Conservation (phyloP, 2,888 invertebrate genomes). For the Thyatira batis region DNA sequence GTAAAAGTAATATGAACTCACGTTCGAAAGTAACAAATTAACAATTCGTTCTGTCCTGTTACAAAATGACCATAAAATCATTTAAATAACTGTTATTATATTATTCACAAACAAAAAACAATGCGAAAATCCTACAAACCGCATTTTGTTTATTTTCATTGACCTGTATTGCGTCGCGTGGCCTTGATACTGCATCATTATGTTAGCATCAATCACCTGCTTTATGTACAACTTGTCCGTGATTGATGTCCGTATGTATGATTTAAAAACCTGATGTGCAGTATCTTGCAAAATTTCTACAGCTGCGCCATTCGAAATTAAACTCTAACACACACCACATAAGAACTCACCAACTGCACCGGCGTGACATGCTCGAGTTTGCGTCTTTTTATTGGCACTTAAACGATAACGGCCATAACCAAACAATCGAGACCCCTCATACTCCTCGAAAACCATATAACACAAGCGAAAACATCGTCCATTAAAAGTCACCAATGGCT, state of each 20-base stretch:
- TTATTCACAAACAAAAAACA: conserved; percentile 38
- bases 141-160: conserved; percentile 50
- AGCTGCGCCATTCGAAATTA: conserved; percentile 18
- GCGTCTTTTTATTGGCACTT: conserved; percentile 28
- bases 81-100: conserved; percentile 29
- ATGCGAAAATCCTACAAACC: conserved; percentile 48
- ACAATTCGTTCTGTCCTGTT: conserved; percentile 31
- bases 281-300: conserved; percentile 25
- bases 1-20: conserved; percentile 3
- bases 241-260: conserved; percentile 53
- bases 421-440: conserved; percentile 31
- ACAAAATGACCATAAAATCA: conserved; percentile 31
- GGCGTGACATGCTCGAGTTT: conserved; percentile 9
- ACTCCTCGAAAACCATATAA: conserved; percentile 11
- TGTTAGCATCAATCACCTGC: conserved; percentile 54
- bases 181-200: conserved; percentile 71
- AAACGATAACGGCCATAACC: conserved; percentile 36
- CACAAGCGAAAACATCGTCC: conserved; percentile 4
- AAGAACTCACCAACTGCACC: conserved; percentile 13
- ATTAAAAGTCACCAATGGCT: conserved; percentile 22
- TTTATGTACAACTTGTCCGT: conserved; percentile 26
- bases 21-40: conserved; percentile 19
- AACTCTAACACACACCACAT: conserved; percentile 17
- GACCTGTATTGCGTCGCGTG: conserved; percentile 54
- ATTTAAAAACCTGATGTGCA: conserved; percentile 42